Evolutionary conservation across 2,888 invertebrate species (phyloP), one percentile per base, ranked within the genome.

Genomic region (Tetragnatha montana): DNA sequence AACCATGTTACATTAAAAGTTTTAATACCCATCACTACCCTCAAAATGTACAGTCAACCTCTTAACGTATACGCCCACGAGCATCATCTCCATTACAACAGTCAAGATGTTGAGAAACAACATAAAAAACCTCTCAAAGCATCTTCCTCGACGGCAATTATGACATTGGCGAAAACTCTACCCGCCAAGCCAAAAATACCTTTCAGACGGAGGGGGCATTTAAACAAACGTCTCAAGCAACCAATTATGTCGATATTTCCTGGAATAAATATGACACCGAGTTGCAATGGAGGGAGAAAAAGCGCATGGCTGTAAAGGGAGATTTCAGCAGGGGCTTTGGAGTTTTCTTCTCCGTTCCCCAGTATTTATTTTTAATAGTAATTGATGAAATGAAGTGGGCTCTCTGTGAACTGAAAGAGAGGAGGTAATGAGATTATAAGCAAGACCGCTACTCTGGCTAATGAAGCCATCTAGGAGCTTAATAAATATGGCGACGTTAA

Each of bases 301-400:
- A 10, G 60, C 14, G 60, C 60, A 60, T 12, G 60, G 12, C 12
- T 12, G 0, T 12, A 1, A 10, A 60, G 60, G 10, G 10, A 10
- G 60, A 60, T 35, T 35, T 35, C 60, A 6, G 10, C 60, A 60
- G 14, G 0, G 17, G 60, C 12, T 60, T 10, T 7, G 60, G 14
- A 60, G 12, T 17, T 10, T 10, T 12, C 10, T 60, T 12, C 60
- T 17, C 12, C 60, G 6, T 17, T 60, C 12, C 60, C 60, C 60
- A 60, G 35, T 22, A 74, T 82, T 82, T 74, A 74, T 74, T 82
- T 17, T 60, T 60, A 73, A 82, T 82, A n/a, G 60, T 82, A 82
- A 82, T 82, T 82, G 74, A 82, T 82, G 82, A 49, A 60, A 74
- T 51, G 82, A 71, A 73, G 71, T 19, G n/a, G 22, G 22, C 74